A percentile compares a stretch with the other conserved stretches of the same genome.
Evolutionary conservation across 2,888 invertebrate species (phyloP).

Genomic region (Scaptomyza flava): DNA sequence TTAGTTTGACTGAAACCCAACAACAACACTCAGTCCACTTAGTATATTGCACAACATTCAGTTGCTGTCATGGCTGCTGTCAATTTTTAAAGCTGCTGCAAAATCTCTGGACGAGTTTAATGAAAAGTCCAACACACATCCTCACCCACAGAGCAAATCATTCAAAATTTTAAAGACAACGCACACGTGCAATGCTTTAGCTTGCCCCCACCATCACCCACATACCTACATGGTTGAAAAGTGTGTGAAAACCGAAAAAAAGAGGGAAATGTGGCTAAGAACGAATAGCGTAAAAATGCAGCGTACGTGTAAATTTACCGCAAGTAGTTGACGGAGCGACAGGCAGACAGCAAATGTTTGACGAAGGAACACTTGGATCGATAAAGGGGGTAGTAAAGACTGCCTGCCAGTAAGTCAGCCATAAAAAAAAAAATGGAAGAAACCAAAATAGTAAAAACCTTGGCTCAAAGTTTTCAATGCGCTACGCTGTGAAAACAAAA

Average conservation of each 20-base stretch:
- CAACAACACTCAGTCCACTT: too few relatives aligned
- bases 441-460: conserved; percentile 34
- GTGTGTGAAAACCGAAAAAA: conserved; percentile 14
- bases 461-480: conserved; percentile 77
- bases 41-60: too few relatives aligned
- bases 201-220: background rate
- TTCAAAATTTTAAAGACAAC: conserved; percentile 60
- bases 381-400: conserved; percentile 6
- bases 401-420: conserved; percentile 47
- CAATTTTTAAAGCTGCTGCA: conserved; percentile 49
- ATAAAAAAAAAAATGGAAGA: conserved; percentile 2
- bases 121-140: conserved; percentile 53
- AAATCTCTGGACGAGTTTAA: conserved; percentile 44
- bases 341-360: background rate
- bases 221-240: conserved; percentile 5
- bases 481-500: conserved; percentile 71
- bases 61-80: background rate
- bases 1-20: too few relatives aligned
- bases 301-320: conserved; percentile 77
- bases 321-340: conserved; percentile 55
- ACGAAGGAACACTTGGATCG: background rate
- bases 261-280: conserved; percentile 66
- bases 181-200: conserved; percentile 29
- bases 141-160: conserved; percentile 38
- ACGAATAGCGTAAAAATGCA: conserved; percentile 68